phyloP scores from a whole-genome alignment of 2,797 vertebrate genomes.

The Halcyon leucocephala region DNA sequence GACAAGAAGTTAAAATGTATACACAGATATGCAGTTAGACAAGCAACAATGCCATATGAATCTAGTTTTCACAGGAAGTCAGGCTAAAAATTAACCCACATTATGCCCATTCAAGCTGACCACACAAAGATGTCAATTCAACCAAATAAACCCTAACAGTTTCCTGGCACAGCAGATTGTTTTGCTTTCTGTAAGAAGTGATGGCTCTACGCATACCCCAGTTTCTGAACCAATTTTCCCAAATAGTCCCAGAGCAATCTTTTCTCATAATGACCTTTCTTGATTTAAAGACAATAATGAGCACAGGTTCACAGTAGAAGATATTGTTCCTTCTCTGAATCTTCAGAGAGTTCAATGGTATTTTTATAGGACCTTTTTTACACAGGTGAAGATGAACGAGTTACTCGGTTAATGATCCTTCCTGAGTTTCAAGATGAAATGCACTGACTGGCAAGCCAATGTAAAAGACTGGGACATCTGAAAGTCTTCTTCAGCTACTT shows the following conservation, averaged over 20 bases:
- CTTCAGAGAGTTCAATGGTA: constrained; percentile 25
- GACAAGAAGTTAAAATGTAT: not conserved
- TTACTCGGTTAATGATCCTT: constrained; percentile 48
- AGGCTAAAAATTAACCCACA: not conserved
- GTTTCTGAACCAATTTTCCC: not conserved
- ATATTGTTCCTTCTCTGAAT: not conserved
- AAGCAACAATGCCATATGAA: not conserved
- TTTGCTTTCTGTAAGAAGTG: not conserved
- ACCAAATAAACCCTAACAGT: not conserved
- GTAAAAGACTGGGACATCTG: constrained; percentile 27
- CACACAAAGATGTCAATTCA: not conserved
- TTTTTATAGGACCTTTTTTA: constrained; percentile 19
- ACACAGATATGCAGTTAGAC: not conserved
- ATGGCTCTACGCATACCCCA: not conserved
- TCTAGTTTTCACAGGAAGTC: not conserved
- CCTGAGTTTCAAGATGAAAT: constrained; percentile 59
- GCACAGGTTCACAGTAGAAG: not conserved
- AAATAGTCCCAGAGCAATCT: not conserved
- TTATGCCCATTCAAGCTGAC: not conserved
- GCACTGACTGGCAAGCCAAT: not conserved
- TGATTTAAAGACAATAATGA: constrained; percentile 58
- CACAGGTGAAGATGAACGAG: constrained; percentile 21
- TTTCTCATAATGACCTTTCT: constrained; percentile 15
- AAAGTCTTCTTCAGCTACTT: constrained; percentile 18
- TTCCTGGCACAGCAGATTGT: not conserved